Base-by-base conservation (phyloP, 2,888 invertebrate genomes). In the Trachelus tabidus region DNA sequence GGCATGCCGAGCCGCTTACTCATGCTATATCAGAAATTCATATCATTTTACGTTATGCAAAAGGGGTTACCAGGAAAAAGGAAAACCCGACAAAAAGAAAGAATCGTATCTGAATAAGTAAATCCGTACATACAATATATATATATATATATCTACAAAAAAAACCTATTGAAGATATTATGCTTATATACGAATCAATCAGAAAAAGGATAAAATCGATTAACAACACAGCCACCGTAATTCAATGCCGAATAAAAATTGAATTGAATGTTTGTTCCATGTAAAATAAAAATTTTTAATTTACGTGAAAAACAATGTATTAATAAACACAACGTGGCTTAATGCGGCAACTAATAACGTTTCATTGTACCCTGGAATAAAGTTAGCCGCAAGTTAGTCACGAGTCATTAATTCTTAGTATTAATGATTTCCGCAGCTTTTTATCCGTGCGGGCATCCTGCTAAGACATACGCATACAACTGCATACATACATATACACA, bases 181-280 rank as follows among this genome's bases (percentile, higher is more conserved):
- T 9, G 1, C 6, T 56, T 23, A 9, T 9, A 56, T 9, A 56
- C 0, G 23, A 56, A 56, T 23, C 23, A 9, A 56, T 9, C 0
- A 23, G 2, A 56, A 23, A 56, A 56, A 9, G 23, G 0, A 56
- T 23, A 56, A 56, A 56, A 23, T 56, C 56, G 56, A 40, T 40
- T 1, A 40, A 15, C 15, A 40, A 40, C 6, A 15, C 40, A 40
- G 15, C 31, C 69, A 76, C 31, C 30, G 35, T 78, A 68, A 80
- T 71, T 73, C 75, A 33, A 69, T 34, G 40, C 75, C 74, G 74
- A 76, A 68, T 73, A 69, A 69, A 78, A 69, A 76, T 78, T 80
- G 76, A 78, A 73, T 73, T 40, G 75, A 76, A 37, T 40, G 68
- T 34, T 76, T 75, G 69, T 69, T 56, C 34, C 34, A 11, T 31